Base-by-base conservation (phyloP, 2,888 invertebrate species). In the Acleris holmiana region DNA sequence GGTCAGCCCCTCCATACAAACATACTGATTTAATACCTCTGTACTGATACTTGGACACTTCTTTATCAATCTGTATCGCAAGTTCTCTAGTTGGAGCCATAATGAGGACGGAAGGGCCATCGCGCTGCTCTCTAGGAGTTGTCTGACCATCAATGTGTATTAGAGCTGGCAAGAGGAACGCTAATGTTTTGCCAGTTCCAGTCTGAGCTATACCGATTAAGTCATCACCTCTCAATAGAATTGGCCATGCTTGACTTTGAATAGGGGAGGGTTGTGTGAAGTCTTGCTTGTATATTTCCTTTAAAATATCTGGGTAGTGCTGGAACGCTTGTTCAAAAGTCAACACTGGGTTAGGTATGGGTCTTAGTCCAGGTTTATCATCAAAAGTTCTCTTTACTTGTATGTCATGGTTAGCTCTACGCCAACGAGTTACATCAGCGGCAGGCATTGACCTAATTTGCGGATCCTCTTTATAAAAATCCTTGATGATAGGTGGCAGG, bases 171-270 rank as follows among this genome's bases (percentile, higher is more conserved):
- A 99, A 83, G 0, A 99, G 89, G 79, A 98, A 99, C 0, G 98
- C 99, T 63, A 99, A 91, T 0, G 99, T 99, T 91, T 99, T 99
- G 0, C 98, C 98, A 18, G 97, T 97, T 62, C 98, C 98, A 6
- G 98, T 98, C 89, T 98, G 99, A 0, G 99, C 99, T 71, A 99
- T 99, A 8, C 99, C 99, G 82, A 99, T 99, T 82, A 99, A 88
- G 87, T 99, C 99, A 78, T 96, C 95, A 0, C 99, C 99, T 76
- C 95, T 95, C 48, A 99, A 87, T 0, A 99, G 92, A 67, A 99
- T 94, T 1, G 99, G 99, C 99, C 99, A 99, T 0, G 98, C 96
- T 88, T 99, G 98, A 67, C 95, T 93, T 86, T 99, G 98, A 75
- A 99, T 98, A 0, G 99, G 99, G 0, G 98, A 96, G 0, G 99